phyloP scores from a whole-genome alignment of 2,113 vertebrate genomes.

The Lophochroa leadbeateri region DNA sequence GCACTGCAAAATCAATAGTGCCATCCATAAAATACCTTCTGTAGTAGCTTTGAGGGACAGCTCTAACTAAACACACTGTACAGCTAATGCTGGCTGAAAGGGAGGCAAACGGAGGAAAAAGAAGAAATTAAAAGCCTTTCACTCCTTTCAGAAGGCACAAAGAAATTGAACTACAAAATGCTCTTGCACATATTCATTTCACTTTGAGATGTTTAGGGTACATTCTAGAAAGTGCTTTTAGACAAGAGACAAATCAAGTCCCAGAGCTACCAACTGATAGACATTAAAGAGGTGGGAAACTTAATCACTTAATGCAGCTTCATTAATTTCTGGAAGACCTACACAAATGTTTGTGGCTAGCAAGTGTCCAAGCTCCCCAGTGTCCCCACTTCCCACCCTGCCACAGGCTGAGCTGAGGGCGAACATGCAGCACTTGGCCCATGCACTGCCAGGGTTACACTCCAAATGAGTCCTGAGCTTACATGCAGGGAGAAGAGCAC shows the following conservation, averaged over 20 bases:
- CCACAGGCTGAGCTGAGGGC: rapidly evolving
- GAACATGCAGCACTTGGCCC: rapidly evolving
- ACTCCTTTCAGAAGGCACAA: neutral
- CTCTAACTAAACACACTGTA: neutral
- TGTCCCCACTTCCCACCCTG: neutral
- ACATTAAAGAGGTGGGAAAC: neutral
- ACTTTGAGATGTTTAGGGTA: neutral
- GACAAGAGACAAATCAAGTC: neutral
- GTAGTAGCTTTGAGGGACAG: neutral
- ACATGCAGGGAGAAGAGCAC: neutral
- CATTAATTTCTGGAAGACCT: rapidly evolving
- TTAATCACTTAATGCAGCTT: rapidly evolving
- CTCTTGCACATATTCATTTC: rapidly evolving
- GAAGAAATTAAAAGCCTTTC: neutral
- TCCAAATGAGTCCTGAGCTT: neutral
- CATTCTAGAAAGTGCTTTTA: neutral
- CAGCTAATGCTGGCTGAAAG: neutral
- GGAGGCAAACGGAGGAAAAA: neutral
- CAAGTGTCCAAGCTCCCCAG: too few relatives aligned
- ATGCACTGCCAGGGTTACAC: rapidly evolving
- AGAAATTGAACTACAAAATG: neutral
- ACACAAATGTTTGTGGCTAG: neutral
- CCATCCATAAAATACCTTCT: neutral
- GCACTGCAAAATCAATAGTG: neutral
- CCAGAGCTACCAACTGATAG: rapidly evolving